Evolutionary conservation across 2,113 vertebrate species (phyloP).

Genomic region (Uria lomvia): DNA sequence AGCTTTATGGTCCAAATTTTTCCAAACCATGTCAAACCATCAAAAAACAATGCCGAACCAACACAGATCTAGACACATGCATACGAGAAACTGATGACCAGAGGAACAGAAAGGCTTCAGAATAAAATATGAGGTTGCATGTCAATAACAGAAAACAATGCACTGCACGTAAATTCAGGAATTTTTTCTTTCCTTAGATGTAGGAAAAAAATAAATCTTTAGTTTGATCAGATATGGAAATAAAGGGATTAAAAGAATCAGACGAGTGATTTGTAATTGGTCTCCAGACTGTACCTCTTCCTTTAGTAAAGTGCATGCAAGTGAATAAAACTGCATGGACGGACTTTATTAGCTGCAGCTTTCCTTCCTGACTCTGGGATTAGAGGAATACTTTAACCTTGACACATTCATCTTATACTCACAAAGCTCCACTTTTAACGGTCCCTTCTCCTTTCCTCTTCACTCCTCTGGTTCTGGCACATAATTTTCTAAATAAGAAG

Average conservation of each 20-base stretch:
- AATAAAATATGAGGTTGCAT: neutral
- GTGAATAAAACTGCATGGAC: conserved; percentile 54
- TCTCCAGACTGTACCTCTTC: conserved; percentile 64
- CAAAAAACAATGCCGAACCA: neutral
- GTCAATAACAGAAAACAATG: neutral
- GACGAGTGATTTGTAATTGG: conserved; percentile 75
- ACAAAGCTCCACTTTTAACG: conserved; percentile 39
- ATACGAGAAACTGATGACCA: neutral
- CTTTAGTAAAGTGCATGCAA: conserved; percentile 40
- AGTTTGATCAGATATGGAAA: conserved; percentile 73
- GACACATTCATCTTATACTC: conserved; percentile 55
- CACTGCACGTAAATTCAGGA: neutral
- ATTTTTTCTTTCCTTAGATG: neutral
- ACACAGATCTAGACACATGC: neutral
- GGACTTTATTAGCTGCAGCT: conserved; percentile 67
- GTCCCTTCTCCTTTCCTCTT: conserved; percentile 45
- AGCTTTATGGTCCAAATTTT: neutral
- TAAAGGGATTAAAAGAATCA: conserved; percentile 74
- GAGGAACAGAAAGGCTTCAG: neutral
- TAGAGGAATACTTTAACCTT: conserved; percentile 75
- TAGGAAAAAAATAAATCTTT: neutral
- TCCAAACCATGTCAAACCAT: neutral
- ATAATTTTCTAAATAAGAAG: conserved; percentile 50
- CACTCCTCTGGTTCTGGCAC: conserved; percentile 43
- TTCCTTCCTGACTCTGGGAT: conserved; percentile 64